Conservation (phyloP, 2,888 invertebrate genomes). For the Meiosimyza decipiens region DNA sequence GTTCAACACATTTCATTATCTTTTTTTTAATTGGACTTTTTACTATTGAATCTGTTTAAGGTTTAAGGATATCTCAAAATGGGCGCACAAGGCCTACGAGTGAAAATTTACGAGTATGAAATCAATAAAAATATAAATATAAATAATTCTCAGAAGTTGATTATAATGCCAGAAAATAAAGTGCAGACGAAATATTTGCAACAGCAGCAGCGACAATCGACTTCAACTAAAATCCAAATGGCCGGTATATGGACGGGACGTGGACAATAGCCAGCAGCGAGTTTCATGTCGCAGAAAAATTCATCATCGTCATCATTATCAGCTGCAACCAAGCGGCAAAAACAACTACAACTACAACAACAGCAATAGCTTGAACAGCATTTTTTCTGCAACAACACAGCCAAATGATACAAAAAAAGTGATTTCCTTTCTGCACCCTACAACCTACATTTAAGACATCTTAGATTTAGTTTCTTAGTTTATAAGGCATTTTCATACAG, state of each 20-base stretch:
- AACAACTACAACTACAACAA: slow-evolving; percentile 13
- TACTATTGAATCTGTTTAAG: too few relatives aligned
- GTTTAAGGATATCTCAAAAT: too few relatives aligned
- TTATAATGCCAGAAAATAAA: slow-evolving; percentile 30
- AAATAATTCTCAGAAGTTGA: slow-evolving; percentile 34
- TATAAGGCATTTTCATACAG: too few relatives aligned
- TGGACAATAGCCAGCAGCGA: slow-evolving; percentile 29
- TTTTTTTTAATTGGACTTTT: too few relatives aligned
- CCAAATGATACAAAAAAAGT: too few relatives aligned
- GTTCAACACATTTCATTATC: too few relatives aligned
- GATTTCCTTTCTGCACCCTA: too few relatives aligned
- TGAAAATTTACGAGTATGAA: slow-evolving; percentile 16
- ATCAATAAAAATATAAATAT: slow-evolving; percentile 30
- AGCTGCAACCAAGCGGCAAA: slow-evolving; percentile 26
- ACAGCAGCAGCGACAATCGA: not conserved
- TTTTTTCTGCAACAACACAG: not conserved
- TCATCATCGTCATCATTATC: slow-evolving; percentile 36
- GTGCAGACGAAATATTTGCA: slow-evolving; percentile 27
- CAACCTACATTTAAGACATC: too few relatives aligned
- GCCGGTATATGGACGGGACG: not conserved
- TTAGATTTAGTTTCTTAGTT: too few relatives aligned
- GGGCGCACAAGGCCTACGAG: not conserved
- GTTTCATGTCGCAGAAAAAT: slow-evolving; percentile 34
- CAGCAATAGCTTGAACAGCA: slow-evolving; percentile 8
- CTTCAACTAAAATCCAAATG: not conserved